Base-by-base conservation (phyloP, 2,113 vertebrate species). In the Brachirus orientalis region DNA sequence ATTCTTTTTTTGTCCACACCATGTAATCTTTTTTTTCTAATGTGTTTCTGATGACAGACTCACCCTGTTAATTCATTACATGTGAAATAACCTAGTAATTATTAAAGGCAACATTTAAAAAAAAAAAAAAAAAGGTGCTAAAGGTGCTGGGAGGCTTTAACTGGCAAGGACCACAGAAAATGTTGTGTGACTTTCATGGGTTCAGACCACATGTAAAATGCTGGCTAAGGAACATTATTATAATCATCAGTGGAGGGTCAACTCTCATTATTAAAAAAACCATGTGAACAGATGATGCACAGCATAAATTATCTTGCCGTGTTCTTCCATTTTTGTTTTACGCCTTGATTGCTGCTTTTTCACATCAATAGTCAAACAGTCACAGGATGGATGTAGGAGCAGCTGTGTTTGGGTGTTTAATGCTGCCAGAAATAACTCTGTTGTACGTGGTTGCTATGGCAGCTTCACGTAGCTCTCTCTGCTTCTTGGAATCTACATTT, bases 321-420 rank as follows among this genome's bases (percentile, higher is more conserved):
- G 73, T 78, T 75, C 55, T 75, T 72, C 59, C 63, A 18, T 12
- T 40, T 37, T 68, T 12, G 60, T 52, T 59, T 56, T 59, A 74
- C 38, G 51, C 62, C 66, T 36, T 60, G 57, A 85, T 77, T 61
- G 20, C 57, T 43, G 54, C 53, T 77, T 50, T 58, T 72, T 58
- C 40, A 16, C 14, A 65, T 44, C 8, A 18, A 77, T 47, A 22
- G 58, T 53, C 68, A 38, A 35, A 22, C 57, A 58, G 58, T 28
- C 72, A 61, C 54, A 66, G 48, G 12, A 51, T 47, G 77, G 68
- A 75, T 77, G 83, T 68, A 65, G 68, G 33, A 88, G 84, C 86
- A 83, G 84, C 84, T 86, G 84, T 80, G 82, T 88, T 88, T 85
- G 85, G 69, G 73, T 77, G 74, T 77, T 78, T 46, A 78, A 84